Conservation (phyloP, 2,797 vertebrate species). For the Spondyliosoma cantharus region DNA sequence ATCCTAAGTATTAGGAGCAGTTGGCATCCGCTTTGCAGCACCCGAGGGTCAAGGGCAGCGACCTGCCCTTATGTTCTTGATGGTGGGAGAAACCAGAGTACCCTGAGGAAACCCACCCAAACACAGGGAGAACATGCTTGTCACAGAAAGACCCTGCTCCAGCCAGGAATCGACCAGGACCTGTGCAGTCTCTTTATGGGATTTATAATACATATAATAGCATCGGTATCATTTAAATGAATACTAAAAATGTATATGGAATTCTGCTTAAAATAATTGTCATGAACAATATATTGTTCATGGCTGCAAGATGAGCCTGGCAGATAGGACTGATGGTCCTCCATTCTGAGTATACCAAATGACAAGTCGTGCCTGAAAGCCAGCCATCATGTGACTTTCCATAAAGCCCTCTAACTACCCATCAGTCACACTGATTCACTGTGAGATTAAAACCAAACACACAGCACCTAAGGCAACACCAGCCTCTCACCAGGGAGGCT, state of each 20-base stretch:
- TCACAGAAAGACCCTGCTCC: too few species aligned
- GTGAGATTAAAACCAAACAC: constrained; percentile 69
- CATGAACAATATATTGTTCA: neutral
- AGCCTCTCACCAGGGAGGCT: constrained; percentile 30
- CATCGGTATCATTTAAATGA: neutral
- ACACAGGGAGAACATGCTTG: too few species aligned
- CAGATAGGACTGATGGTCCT: constrained; percentile 34
- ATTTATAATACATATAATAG: neutral
- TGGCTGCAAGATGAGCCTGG: constrained; percentile 43
- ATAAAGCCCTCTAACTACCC: constrained; percentile 51
- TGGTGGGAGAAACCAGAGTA: too few species aligned
- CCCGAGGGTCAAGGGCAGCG: too few species aligned
- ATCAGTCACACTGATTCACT: constrained; percentile 73
- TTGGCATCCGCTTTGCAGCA: too few species aligned
- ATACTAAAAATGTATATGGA: neutral
- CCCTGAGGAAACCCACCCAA: too few species aligned
- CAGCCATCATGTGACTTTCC: constrained; percentile 52
- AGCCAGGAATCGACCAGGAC: too few species aligned
- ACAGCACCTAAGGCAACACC: constrained; percentile 67
- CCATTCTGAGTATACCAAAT: constrained; percentile 62
- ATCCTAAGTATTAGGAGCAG: neutral
- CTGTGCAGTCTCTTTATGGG: too few species aligned
- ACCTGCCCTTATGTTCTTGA: too few species aligned
- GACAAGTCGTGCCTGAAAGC: constrained; percentile 64
- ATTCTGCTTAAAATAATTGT: neutral